Evolutionary conservation across 2,113 vertebrate genomes (phyloP), one percentile per base, ranked within the genome.

Genomic region (Crypturellus undulatus): DNA sequence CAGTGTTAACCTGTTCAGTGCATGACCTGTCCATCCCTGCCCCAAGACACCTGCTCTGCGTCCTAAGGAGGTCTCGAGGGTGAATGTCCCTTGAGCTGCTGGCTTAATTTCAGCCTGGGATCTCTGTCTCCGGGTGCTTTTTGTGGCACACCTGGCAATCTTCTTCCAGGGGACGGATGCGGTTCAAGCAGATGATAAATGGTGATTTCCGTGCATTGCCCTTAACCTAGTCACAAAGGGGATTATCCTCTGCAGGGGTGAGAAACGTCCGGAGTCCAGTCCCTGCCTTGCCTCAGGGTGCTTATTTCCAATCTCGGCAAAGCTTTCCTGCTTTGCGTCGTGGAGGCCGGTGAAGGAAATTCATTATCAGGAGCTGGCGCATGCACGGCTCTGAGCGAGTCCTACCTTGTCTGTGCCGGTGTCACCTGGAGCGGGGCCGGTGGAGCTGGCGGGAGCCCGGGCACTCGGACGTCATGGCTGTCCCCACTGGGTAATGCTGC

Each of bases 281-380:
- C 79, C 85, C 43, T 94, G 64, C 89, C 68, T 88, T 7, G 93
- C 95, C 94, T 94, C 42, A 1, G 92, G 88, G 69, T 71, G 92
- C 69, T 94, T 90, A 96, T 94, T 96, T 96, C 96, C 95, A 90
- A 14, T 88, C 85, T 92, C 10, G 0, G 58, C 0, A 0, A 52
- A 69, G 81, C 75, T 87, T 62, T 79, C 30, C 81, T 56, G 45
- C 28, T 25, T 76, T 51, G 86, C 67, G 62, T 75, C 0, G 1
- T 15, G 75, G 65, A 65, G 77, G 70, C 38, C 19, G 36, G 26
- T 42, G 70, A 30, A 34, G 21, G 80, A 92, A 93, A 96, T 92
- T 59, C 93, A 89, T 90, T 79, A 77, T 80, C 34, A 6, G 84
- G 79, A 43, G 84, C 90, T 17, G 82, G 60, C 0, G 22, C 49